Evolutionary conservation across 2,888 invertebrate genomes (phyloP).

Genomic region (Erebia aethiops): DNA sequence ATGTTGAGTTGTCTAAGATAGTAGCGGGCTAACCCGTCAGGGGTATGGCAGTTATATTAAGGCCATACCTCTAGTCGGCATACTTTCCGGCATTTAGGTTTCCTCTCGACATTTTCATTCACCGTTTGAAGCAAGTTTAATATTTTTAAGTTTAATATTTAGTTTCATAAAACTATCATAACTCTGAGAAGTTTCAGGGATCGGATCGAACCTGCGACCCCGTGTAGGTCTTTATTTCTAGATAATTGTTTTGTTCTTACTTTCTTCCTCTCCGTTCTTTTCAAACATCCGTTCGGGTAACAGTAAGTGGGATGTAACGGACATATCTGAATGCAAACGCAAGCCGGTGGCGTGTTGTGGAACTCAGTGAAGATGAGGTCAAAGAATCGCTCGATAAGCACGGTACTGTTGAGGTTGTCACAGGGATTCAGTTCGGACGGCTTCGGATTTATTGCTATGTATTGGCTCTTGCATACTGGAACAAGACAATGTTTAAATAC

Average conservation of each 20-base stretch:
- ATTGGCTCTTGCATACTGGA: slow-evolving; percentile 52
- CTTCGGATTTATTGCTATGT: slow-evolving; percentile 36
- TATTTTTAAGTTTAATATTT: too few relatives aligned
- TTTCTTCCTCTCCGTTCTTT: slow-evolving; percentile 45
- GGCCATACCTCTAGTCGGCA: too few relatives aligned
- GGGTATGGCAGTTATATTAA: too few relatives aligned
- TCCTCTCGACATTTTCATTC: too few relatives aligned
- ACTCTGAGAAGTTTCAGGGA: too few relatives aligned
- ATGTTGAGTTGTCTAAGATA: too few relatives aligned
- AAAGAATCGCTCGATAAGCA: slow-evolving; percentile 66
- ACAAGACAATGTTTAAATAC: slow-evolving; percentile 3
- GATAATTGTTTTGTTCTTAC: neutral
- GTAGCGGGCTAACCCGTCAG: too few relatives aligned
- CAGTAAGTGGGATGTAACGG: slow-evolving; percentile 65
- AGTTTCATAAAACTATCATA: too few relatives aligned
- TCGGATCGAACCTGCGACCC: too few relatives aligned
- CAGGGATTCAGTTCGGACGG: slow-evolving; percentile 43
- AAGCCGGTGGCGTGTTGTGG: slow-evolving; percentile 59
- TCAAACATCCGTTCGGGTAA: slow-evolving; percentile 70
- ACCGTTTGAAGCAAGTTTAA: too few relatives aligned
- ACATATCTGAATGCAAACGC: slow-evolving; percentile 73
- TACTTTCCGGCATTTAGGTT: too few relatives aligned
- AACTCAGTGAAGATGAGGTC: slow-evolving; percentile 69
- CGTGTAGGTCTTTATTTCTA: too few relatives aligned
- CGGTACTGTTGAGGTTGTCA: slow-evolving; percentile 49